A percentile compares a stretch with the other conserved stretches of the same genome.
phyloP scores from a whole-genome alignment of 2,888 invertebrate genomes.

The Norana najaformis region DNA sequence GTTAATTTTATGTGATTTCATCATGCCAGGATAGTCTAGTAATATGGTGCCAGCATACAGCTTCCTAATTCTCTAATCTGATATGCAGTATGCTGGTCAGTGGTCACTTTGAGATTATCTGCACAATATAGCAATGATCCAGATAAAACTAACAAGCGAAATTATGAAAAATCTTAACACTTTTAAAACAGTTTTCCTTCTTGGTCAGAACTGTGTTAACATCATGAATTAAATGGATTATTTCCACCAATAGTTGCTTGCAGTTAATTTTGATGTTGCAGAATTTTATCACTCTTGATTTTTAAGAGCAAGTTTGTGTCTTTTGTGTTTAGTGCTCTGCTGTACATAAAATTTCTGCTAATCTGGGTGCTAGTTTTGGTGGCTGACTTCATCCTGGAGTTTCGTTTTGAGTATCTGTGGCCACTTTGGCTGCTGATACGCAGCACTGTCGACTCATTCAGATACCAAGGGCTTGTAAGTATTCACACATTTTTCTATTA shows the following conservation, averaged over 20 bases:
- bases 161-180: too few relatives aligned
- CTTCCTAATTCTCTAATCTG: background rate
- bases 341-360: conserved; percentile 91
- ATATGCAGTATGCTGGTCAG: too few relatives aligned
- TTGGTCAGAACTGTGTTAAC: background rate
- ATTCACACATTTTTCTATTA: background rate
- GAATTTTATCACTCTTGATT: background rate
- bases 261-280: background rate
- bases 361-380: conserved; percentile 91
- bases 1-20: too few relatives aligned
- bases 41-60: background rate
- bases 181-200: background rate
- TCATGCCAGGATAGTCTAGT: background rate
- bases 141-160: too few relatives aligned
- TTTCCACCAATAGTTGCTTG: background rate
- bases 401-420: conserved; percentile 98
- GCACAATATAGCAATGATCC: too few relatives aligned
- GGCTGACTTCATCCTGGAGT: conserved; percentile 94
- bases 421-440: conserved; percentile 94
- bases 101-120: too few relatives aligned
- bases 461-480: conserved; percentile 94
- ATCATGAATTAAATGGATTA: background rate
- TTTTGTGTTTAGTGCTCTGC: conserved; percentile 75
- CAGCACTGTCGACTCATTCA: conserved; percentile 94
- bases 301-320: background rate